Evolutionary conservation across 2,888 invertebrate genomes (phyloP), one percentile per base, ranked within the genome.

Genomic region (Campaea margaritaria): DNA sequence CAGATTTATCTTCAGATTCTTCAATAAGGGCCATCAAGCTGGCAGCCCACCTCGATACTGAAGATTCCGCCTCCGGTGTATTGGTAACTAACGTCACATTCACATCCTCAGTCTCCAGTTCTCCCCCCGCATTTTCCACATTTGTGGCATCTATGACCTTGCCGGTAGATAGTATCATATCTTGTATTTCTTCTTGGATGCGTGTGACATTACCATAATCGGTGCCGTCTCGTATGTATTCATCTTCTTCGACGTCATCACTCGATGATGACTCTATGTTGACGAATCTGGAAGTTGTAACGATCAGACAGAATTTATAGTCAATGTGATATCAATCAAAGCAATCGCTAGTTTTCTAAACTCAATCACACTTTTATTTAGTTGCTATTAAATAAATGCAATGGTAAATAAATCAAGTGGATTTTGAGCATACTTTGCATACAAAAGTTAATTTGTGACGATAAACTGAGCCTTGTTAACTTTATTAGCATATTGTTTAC

Each of bases 241-340:
- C 92, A 72, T 91, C 89, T 31, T 92, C 91, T 64, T 94, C 94
- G 44, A 94, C 93, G 31, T 94, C 93, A 43, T 94, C 93, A 36
- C 93, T 76, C 14, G 95, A 94, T 75, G 95, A 95, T 34, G 95
- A 95, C 81, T 96, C 95, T 73, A 96, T 95, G 75, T 94, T 95
- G 47, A 95, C 90, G 75, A 95, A 95, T 39, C 94, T 94, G 80
- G 51, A 88, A 79, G 67, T 44, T 8, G 10, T 42, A 14, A 54
- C 28, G 27, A 0, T 15, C 11, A 16, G 12, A 9, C 9, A n/a
- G 41, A 15, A 15, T 15, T n/a, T 38, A n/a, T n/a, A 38, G 12
- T 38, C 38, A 38, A n/a, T 12, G 21, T 21, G 21, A 21, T 21
- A 3, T 21, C 21, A 21, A 21, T 21, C 21, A 21, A 21, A n/a